Percentiles rank a stretch among this genome's conserved stretches.
Evolutionary conservation across 2,888 invertebrate species (phyloP).

Genomic region (Brachypalpus laphriformis): DNA sequence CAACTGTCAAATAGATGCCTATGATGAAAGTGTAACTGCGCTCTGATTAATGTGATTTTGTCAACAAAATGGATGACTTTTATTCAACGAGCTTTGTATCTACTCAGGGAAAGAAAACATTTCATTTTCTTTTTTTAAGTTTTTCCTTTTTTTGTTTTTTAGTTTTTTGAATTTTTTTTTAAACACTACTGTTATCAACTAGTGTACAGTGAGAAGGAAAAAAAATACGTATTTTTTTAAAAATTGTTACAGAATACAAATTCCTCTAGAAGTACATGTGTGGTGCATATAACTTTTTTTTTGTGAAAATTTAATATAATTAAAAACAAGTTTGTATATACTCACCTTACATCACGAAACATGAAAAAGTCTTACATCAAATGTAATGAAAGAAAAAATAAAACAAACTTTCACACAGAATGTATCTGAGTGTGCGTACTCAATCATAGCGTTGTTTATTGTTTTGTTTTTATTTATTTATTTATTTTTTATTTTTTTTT

Average conservation of each 20-base stretch:
- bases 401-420: too few species aligned
- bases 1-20: background rate
- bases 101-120: background rate
- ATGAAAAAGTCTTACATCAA: too few species aligned
- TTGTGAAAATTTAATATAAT: too few species aligned
- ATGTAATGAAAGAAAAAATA: too few species aligned
- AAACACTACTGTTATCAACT: background rate
- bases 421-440: background rate
- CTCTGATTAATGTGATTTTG: background rate
- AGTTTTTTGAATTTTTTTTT: background rate
- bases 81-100: background rate
- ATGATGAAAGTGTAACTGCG: conserved; percentile 4
- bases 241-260: too few species aligned
- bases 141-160: background rate
- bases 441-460: too few species aligned
- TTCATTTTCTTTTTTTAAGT: background rate
- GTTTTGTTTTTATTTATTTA: too few species aligned
- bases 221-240: background rate
- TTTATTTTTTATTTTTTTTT: too few species aligned
- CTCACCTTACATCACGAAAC: too few species aligned
- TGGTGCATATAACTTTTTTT: too few species aligned
- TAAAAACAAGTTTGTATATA: too few species aligned
- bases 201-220: background rate
- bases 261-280: too few species aligned
- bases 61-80: background rate